phyloP scores from a whole-genome alignment of 2,888 invertebrate species.

The Pogonocherus hispidulus region DNA sequence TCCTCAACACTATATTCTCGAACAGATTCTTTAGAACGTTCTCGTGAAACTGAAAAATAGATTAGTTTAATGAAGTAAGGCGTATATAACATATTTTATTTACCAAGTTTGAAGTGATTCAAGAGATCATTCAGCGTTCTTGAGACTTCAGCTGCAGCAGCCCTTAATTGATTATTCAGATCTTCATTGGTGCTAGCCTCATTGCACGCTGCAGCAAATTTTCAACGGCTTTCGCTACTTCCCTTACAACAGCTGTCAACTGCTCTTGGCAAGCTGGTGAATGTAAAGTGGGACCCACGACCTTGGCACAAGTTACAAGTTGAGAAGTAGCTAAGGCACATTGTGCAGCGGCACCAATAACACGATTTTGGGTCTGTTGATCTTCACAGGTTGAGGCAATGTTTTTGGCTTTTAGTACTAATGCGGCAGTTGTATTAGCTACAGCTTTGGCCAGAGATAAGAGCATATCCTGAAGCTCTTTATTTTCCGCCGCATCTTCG shows the following conservation, averaged over 20 bases:
- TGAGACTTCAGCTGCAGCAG: constrained; percentile 90
- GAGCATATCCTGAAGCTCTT: constrained; percentile 89
- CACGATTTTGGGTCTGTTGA: constrained; percentile 85
- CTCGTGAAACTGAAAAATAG: constrained; percentile 70
- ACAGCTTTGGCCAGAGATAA: constrained; percentile 96
- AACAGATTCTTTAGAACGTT: constrained; percentile 75
- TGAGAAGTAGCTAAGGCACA: constrained; percentile 98
- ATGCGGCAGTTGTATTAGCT: constrained; percentile 96
- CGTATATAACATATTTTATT: constrained; percentile 53
- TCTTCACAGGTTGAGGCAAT: constrained; percentile 92
- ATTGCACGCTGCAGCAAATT: constrained; percentile 85
- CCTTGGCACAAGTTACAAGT: constrained; percentile 96
- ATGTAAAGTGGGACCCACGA: constrained; percentile 87
- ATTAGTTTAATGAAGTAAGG: background rate
- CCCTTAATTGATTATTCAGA: constrained; percentile 81
- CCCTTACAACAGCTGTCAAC: constrained; percentile 90
- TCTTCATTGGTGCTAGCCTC: constrained; percentile 79
- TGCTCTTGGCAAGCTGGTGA: constrained; percentile 91
- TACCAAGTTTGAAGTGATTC: constrained; percentile 86
- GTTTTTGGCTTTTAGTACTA: constrained; percentile 96
- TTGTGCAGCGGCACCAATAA: constrained; percentile 96
- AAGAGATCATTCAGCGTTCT: constrained; percentile 90
- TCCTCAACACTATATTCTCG: constrained; percentile 88
- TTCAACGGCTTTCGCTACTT: constrained; percentile 94
- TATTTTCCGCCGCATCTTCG: constrained; percentile 88